A percentile compares a stretch with the other conserved stretches of the same genome.
These are phyloP conservation scores for Hormiphora californensis DNA, from an alignment of 37 sponge, comb jelly and placozoan species.

Conservation along the genomic window DNA sequence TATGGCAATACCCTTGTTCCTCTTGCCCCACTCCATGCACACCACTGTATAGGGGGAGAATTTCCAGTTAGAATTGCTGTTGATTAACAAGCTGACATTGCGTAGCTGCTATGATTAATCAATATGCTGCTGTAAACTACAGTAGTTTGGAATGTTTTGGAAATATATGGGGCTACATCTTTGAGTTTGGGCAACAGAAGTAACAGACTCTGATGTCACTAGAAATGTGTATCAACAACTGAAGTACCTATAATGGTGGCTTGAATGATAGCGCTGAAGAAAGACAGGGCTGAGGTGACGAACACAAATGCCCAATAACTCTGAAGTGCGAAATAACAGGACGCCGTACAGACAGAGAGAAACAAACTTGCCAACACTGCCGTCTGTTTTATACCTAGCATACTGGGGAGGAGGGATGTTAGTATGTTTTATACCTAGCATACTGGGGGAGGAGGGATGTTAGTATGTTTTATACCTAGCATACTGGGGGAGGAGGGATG, in stretches of 20 bases:
- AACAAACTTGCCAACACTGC: neutral
- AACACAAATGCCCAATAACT: constrained; percentile 33
- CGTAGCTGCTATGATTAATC: too few relatives aligned
- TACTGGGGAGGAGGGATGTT: too few relatives aligned
- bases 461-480: constrained; percentile 6
- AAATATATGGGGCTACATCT: too few relatives aligned
- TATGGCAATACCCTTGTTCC: constrained; percentile 10
- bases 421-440: constrained; percentile 5
- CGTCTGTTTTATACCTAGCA: neutral
- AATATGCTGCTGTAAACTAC: too few relatives aligned
- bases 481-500: too few relatives aligned
- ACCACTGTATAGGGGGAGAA: too few relatives aligned
- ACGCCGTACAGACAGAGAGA: neutral
- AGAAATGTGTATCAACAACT: neutral
- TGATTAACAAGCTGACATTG: too few relatives aligned
- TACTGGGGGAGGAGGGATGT: too few relatives aligned
- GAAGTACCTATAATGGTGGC: constrained; percentile 36
- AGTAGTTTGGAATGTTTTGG: too few relatives aligned
- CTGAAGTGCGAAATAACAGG: constrained; percentile 18
- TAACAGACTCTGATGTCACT: too few relatives aligned
- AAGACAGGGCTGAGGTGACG: constrained; percentile 14
- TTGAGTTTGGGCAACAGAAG: too few relatives aligned
- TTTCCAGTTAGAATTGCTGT: too few relatives aligned
- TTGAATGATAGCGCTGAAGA: constrained; percentile 55
- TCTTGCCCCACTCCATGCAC: constrained; percentile 51